Conservation (phyloP, 1,140 invertebrate genomes). For the Neodiprion pinetum region DNA sequence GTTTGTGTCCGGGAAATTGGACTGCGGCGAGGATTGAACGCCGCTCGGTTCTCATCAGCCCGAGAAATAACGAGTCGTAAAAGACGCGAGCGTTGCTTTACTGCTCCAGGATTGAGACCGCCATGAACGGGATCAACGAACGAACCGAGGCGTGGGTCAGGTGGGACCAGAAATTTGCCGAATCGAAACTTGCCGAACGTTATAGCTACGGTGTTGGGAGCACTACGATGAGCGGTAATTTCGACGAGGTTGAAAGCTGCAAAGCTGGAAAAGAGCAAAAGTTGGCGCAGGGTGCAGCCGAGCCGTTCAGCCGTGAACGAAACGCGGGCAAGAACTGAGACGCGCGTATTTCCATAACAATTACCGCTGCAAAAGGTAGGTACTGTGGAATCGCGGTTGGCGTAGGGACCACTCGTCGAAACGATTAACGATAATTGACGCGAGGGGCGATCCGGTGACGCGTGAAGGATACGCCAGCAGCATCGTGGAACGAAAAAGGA, state of each 20-base stretch:
- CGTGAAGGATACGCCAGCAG: neutral
- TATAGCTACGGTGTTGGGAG: too few relatives aligned
- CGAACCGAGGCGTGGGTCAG: too few relatives aligned
- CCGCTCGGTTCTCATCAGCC: constrained; percentile 37
- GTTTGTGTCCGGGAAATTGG: neutral
- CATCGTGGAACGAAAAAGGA: neutral
- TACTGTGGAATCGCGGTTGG: neutral
- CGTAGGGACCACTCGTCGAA: neutral
- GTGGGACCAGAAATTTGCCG: too few relatives aligned
- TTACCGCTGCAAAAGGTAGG: too few relatives aligned
- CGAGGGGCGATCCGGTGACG: neutral
- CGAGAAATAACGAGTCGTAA: constrained; percentile 43
- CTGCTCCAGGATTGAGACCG: constrained; percentile 37
- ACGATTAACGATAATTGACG: constrained; percentile 5
- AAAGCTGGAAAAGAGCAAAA: too few relatives aligned
- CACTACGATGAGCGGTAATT: too few relatives aligned
- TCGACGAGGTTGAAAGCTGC: too few relatives aligned
- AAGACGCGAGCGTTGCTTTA: constrained; percentile 37
- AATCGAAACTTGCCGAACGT: too few relatives aligned
- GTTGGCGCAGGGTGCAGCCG: too few relatives aligned
- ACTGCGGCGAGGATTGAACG: neutral
- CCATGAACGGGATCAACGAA: constrained; percentile 27
- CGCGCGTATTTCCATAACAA: too few relatives aligned
- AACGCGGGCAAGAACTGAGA: too few relatives aligned
- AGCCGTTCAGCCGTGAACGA: too few relatives aligned